A percentile compares a stretch with the other conserved stretches of the same genome.
Conservation (phyloP, 2,113 vertebrate genomes). For the Vombatus ursinus region DNA sequence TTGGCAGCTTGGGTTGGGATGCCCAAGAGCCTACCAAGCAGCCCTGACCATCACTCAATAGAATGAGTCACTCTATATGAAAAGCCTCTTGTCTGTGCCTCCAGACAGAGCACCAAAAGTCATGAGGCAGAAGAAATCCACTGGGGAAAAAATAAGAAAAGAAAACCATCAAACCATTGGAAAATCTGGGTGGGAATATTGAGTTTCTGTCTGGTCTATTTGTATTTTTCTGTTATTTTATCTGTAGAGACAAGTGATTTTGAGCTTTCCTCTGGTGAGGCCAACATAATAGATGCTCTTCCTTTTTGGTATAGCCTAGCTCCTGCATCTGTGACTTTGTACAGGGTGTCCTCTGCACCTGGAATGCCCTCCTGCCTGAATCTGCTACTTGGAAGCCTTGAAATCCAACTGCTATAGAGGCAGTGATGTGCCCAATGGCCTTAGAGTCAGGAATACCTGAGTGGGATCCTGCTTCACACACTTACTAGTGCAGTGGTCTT, state of each 20-base stretch:
- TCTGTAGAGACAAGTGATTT: constrained; percentile 10
- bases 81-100: constrained; percentile 20
- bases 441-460: too few species aligned
- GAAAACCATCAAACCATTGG: not conserved
- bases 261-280: not conserved
- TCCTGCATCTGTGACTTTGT: too few species aligned
- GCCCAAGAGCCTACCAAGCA: constrained; percentile 8
- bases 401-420: too few species aligned
- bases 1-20: not conserved
- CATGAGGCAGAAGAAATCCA: not conserved
- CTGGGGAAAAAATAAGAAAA: not conserved
- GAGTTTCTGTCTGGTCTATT: not conserved
- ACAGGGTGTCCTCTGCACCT: too few species aligned
- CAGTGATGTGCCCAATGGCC: too few species aligned
- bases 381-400: too few species aligned
- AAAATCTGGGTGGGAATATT: not conserved
- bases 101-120: not conserved
- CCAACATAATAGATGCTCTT: not conserved
- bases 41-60: not conserved
- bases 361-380: not conserved
- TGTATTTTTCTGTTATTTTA: constrained; percentile 7
- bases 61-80: not conserved
- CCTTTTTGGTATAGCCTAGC: not conserved
- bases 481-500: too few species aligned
- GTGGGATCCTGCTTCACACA: too few species aligned